Conservation (phyloP, 2,888 invertebrate genomes). For the Phanerotoma sp. region DNA sequence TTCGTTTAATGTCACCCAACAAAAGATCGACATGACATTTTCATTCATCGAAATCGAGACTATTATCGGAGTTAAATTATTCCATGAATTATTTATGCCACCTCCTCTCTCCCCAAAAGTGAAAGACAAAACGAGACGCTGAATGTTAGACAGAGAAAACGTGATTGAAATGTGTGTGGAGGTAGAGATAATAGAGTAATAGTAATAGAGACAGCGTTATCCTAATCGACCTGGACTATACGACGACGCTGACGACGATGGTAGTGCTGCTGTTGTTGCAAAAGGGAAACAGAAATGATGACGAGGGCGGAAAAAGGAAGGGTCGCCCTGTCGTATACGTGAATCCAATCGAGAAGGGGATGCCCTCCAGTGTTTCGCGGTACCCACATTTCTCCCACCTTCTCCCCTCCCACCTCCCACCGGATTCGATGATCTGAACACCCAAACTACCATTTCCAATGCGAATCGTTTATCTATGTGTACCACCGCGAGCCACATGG, state of each 20-base stretch:
- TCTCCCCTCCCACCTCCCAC: too few relatives aligned
- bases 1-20: background rate
- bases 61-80: background rate
- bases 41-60: background rate
- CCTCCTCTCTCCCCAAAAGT: too few relatives aligned
- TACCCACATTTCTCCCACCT: too few relatives aligned
- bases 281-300: background rate
- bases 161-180: background rate
- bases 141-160: background rate
- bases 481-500: slow-evolving; percentile 41
- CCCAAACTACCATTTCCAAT: slow-evolving; percentile 33
- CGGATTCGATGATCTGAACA: slow-evolving; percentile 39
- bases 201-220: slow-evolving; percentile 36
- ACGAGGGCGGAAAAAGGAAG: background rate
- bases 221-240: slow-evolving; percentile 39
- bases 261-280: too few relatives aligned
- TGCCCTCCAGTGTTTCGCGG: background rate
- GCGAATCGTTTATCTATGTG: slow-evolving; percentile 41
- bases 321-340: background rate
- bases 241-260: too few relatives aligned
- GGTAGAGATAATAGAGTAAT: slow-evolving; percentile 30
- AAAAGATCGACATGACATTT: background rate
- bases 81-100: background rate
- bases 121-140: too few relatives aligned
- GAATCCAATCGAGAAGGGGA: slow-evolving; percentile 12